These are phyloP conservation scores for Botia kubotai DNA, from an alignment of 2,797 vertebrate genomes.

Conservation along the genomic window DNA sequence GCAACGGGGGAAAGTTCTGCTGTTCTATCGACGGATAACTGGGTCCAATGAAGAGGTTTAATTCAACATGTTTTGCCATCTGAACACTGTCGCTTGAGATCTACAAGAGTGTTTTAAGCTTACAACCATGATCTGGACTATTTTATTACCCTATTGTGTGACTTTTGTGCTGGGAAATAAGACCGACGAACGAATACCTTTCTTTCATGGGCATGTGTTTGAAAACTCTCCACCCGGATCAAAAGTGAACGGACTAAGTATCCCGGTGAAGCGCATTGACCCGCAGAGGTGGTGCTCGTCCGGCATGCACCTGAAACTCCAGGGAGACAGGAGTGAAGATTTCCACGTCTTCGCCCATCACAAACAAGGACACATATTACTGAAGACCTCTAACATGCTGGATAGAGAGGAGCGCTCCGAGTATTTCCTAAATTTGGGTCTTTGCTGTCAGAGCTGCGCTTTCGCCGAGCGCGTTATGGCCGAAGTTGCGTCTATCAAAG, in stretches of 20 bases:
- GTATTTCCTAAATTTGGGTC: conserved; percentile 78
- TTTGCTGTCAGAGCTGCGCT: conserved; percentile 78
- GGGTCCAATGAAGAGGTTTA: conserved; percentile 27
- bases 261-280: conserved; percentile 82
- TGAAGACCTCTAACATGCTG: conserved; percentile 81
- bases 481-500: conserved; percentile 78
- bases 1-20: conserved; percentile 68
- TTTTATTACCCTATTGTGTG: conserved; percentile 69
- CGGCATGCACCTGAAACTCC: conserved; percentile 80
- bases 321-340: conserved; percentile 78
- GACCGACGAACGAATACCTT: conserved; percentile 73
- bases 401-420: conserved; percentile 82
- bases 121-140: conserved; percentile 76
- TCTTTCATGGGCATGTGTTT: conserved; percentile 84
- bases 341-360: conserved; percentile 84
- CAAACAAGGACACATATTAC: conserved; percentile 79
- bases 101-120: conserved; percentile 23
- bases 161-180: conserved; percentile 72
- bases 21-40: conserved; percentile 33
- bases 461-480: conserved; percentile 62
- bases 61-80: conserved; percentile 49
- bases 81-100: conserved; percentile 36
- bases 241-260: conserved; percentile 82
- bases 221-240: conserved; percentile 86
- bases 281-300: conserved; percentile 78